Evolutionary conservation across 2,888 invertebrate genomes (phyloP).

Genomic region (Sycophila texana): DNA sequence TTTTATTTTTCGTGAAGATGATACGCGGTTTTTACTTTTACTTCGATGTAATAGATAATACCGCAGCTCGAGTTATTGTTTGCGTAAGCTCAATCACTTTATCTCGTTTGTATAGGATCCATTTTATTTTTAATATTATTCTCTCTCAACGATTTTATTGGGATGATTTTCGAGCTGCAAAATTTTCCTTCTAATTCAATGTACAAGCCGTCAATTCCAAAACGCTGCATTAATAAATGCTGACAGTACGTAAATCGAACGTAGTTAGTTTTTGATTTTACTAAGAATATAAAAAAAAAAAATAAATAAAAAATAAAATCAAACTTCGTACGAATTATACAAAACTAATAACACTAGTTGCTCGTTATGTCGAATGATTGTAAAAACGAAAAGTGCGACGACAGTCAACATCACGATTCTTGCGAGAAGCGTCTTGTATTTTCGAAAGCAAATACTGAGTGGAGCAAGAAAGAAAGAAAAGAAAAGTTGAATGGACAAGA

Average conservation of each 20-base stretch:
- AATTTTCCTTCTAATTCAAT: neutral
- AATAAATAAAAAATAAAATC: conserved; percentile 41
- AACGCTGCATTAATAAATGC: neutral
- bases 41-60: too few species aligned
- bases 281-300: conserved; percentile 13
- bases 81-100: too few species aligned
- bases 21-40: too few species aligned
- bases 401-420: conserved; percentile 33
- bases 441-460: neutral
- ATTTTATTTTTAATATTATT: too few species aligned
- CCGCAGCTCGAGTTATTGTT: too few species aligned
- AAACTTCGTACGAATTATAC: conserved; percentile 47
- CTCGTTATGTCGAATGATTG: conserved; percentile 23
- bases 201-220: conserved; percentile 25
- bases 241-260: neutral
- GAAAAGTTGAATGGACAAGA: conserved; percentile 35
- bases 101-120: too few species aligned
- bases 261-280: conserved; percentile 38
- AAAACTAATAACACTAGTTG: conserved; percentile 33
- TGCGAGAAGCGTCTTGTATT: conserved; percentile 24
- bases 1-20: too few species aligned
- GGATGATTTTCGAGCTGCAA: too few species aligned
- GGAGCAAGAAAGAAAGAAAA: too few species aligned
- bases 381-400: conserved; percentile 24
- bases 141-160: too few species aligned